These are phyloP conservation scores for Anthonomus grandis DNA, from an alignment of 1,140 invertebrate species.

Conservation along the genomic window DNA sequence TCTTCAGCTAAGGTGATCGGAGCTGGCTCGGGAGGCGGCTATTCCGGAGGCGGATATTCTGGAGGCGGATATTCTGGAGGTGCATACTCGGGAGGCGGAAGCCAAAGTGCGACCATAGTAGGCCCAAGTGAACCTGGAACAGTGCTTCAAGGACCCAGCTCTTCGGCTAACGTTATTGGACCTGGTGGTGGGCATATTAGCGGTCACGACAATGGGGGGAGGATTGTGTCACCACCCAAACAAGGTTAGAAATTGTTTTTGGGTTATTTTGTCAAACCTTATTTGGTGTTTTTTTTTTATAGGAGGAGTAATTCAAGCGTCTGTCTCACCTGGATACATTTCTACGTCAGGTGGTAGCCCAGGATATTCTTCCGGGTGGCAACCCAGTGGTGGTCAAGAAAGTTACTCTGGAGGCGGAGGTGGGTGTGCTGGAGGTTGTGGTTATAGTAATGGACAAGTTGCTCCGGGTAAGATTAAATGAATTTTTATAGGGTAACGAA, in stretches of 20 bases:
- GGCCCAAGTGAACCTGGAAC: constrained; percentile 35
- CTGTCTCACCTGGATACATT: constrained; percentile 33
- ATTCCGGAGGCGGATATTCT: constrained; percentile 16
- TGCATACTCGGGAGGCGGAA: not conserved
- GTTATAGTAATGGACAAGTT: constrained; percentile 12
- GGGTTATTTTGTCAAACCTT: not conserved
- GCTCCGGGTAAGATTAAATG: constrained; percentile 11
- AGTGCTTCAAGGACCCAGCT: constrained; percentile 32
- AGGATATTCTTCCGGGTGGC: constrained; percentile 8
- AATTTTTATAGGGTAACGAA: too few relatives aligned
- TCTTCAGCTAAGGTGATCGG: constrained; percentile 25
- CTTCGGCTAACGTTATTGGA: constrained; percentile 26
- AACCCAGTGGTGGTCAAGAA: not conserved
- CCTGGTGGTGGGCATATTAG: constrained; percentile 37
- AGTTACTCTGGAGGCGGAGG: constrained; percentile 7
- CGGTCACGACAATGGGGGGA: constrained; percentile 32
- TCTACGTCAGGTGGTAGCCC: constrained; percentile 9
- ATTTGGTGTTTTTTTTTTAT: not conserved
- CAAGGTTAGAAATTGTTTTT: constrained; percentile 17
- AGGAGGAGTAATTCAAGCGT: constrained; percentile 30
- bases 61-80: too few relatives aligned
- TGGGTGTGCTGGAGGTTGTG: constrained; percentile 15
- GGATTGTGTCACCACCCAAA: constrained; percentile 33
- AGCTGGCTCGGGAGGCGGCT: constrained; percentile 20
- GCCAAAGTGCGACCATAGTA: constrained; percentile 26